Conservation (phyloP, 2,888 invertebrate species). For the Erpobdella octoculata region DNA sequence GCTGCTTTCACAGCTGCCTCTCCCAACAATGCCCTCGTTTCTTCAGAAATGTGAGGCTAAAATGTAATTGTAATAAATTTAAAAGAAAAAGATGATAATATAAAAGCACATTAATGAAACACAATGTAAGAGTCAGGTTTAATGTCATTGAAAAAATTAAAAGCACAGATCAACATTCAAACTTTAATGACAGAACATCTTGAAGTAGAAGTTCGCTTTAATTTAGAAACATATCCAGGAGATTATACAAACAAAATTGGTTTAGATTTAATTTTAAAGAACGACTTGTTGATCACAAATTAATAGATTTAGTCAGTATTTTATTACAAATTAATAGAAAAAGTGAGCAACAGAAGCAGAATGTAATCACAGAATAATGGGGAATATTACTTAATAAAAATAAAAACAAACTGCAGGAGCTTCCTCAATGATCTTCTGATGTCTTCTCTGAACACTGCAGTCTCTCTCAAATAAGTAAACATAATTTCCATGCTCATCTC, state of each 20-base stretch:
- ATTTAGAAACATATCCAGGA: background rate
- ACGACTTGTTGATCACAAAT: too few species aligned
- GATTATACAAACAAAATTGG: background rate
- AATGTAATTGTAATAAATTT: background rate
- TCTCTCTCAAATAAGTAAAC: conserved; percentile 95
- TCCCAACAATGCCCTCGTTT: conserved; percentile 70
- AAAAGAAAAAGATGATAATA: background rate
- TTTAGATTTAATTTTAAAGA: too few species aligned
- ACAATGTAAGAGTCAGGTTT: background rate
- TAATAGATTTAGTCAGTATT: too few species aligned
- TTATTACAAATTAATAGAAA: too few species aligned
- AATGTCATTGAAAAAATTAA: background rate
- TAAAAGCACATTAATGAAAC: background rate
- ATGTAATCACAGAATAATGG: too few species aligned
- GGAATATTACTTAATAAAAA: background rate
- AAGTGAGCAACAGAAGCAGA: too few species aligned
- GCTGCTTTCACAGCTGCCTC: conserved; percentile 87
- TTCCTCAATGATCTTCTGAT: conserved; percentile 83
- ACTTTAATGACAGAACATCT: background rate
- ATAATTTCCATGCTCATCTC: conserved; percentile 58
- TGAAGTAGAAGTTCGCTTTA: background rate
- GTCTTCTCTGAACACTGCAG: conserved; percentile 96
- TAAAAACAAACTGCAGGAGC: conserved; percentile 72
- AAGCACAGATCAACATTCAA: too few species aligned
- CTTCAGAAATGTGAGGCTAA: conserved; percentile 73